Base-by-base conservation (phyloP, 2,113 vertebrate genomes). In the Pionites leucogaster region DNA sequence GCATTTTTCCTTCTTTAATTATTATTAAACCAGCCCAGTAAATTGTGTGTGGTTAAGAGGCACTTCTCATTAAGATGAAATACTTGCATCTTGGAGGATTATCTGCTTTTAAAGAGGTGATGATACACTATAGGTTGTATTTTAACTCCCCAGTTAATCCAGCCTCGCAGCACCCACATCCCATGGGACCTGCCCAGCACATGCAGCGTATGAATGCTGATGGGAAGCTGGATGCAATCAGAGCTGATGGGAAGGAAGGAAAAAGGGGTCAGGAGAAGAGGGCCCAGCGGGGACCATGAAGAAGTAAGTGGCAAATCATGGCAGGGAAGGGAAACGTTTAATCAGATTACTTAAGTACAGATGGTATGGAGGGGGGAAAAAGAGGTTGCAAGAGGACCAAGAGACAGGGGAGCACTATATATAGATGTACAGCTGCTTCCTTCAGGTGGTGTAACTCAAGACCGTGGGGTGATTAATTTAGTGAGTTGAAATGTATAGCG, bases 381-480 rank as follows among this genome's bases (percentile, higher is more conserved):
- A 47, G 67, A 91, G 63, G 82, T 83, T 92, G 82, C 25, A n/a
- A 57, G 82, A 85, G 60, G 80, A 81, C 91, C 93, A 82, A 9
- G 55, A 79, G 90, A 8, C 63, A 28, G 0, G 46, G 67, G n/a
- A 62, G 50, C 55, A 31, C 85, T 96, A 65, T 80, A 86, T 91
- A 90, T 95, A 96, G 91, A 27, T 5, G 42, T 83, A 93, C 97
- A 97, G 97, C 97, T 97, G 97, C 47, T 74, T 87, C 85, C 90
- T 97, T 96, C 97, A 97, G 97, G 97, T 95, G 97, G 76, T 57
- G 22, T 59, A 90, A 77, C 94, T 92, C 90, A 69, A 76, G 90
- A 92, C 71, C 7, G 41, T 33, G 35, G 76, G 87, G 69, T 95
- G 95, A 97, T 97, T 98, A 97, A 97, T 98, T 93, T 75, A 83